Evolutionary conservation across 2,888 invertebrate genomes (phyloP).

Genomic region (Hydrotaea cyrtoneurina): DNA sequence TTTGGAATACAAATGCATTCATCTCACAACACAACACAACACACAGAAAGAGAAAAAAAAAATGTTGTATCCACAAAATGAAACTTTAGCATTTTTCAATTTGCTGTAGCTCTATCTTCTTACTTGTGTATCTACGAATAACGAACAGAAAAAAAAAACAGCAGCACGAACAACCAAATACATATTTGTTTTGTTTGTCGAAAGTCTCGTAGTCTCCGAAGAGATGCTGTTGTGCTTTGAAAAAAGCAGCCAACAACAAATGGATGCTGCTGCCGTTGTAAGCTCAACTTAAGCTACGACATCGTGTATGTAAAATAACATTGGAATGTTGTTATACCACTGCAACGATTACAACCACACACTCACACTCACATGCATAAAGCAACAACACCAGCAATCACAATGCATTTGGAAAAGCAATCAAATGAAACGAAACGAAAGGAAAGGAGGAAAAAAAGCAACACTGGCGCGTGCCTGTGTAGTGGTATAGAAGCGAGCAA

Average conservation of each 20-base stretch:
- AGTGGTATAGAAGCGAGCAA: slow-evolving; percentile 41
- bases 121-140: slow-evolving; percentile 42
- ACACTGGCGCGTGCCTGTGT: slow-evolving; percentile 64
- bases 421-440: slow-evolving; percentile 26
- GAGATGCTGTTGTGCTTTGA: not conserved
- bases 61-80: slow-evolving; percentile 16
- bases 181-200: slow-evolving; percentile 54
- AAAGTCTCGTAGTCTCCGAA: slow-evolving; percentile 52
- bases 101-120: slow-evolving; percentile 45
- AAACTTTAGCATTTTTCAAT: slow-evolving; percentile 24
- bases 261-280: slow-evolving; percentile 28
- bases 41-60: not conserved
- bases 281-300: slow-evolving; percentile 46
- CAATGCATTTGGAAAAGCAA: slow-evolving; percentile 61
- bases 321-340: slow-evolving; percentile 67
- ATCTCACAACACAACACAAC: not conserved
- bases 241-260: not conserved
- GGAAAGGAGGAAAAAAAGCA: slow-evolving; percentile 26
- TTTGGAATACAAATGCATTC: not conserved
- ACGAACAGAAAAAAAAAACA: not conserved
- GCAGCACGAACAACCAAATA: not conserved
- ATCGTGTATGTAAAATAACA: slow-evolving; percentile 60
- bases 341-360: slow-evolving; percentile 33
- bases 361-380: not conserved
- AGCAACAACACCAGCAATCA: slow-evolving; percentile 31